These are phyloP conservation scores for Hippopotamus amphibius DNA, from an alignment of 2,113 vertebrate species.

Conservation along the genomic window DNA sequence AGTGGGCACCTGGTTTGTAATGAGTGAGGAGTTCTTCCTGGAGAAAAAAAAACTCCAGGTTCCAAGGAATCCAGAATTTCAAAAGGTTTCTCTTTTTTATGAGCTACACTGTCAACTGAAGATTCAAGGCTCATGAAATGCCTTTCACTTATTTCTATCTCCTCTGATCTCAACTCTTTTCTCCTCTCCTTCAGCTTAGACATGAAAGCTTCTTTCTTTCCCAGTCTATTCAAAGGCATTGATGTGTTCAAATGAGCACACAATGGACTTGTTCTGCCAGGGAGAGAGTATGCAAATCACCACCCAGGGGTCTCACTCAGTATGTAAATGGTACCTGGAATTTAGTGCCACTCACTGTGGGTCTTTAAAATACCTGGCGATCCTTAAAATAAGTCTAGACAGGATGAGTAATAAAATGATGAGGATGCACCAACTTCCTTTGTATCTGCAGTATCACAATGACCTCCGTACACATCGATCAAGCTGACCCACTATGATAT, in stretches of 20 bases:
- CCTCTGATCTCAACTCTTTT: not conserved
- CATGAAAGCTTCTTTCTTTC: constrained; percentile 38
- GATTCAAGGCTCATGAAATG: not conserved
- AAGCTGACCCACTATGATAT: not conserved
- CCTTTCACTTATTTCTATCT: not conserved
- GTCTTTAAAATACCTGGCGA: not conserved
- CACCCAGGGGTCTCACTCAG: not conserved
- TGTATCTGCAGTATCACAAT: not conserved
- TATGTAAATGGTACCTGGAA: constrained; percentile 11
- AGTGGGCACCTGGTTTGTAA: not conserved
- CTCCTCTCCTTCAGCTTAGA: not conserved
- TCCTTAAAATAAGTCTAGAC: not conserved
- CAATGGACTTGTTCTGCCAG: not conserved
- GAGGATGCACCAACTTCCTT: not conserved
- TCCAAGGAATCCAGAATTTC: constrained; percentile 55
- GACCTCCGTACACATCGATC: not conserved
- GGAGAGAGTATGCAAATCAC: not conserved
- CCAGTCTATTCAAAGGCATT: constrained; percentile 34
- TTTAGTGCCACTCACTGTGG: not conserved
- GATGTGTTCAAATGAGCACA: not conserved
- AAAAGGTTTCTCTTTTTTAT: constrained; percentile 19
- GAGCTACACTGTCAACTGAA: not conserved
- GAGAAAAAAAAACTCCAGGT: not conserved
- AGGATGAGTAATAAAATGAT: not conserved
- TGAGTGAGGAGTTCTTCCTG: not conserved